phyloP scores from a whole-genome alignment of 2,888 invertebrate genomes.

The Apamea crenata region DNA sequence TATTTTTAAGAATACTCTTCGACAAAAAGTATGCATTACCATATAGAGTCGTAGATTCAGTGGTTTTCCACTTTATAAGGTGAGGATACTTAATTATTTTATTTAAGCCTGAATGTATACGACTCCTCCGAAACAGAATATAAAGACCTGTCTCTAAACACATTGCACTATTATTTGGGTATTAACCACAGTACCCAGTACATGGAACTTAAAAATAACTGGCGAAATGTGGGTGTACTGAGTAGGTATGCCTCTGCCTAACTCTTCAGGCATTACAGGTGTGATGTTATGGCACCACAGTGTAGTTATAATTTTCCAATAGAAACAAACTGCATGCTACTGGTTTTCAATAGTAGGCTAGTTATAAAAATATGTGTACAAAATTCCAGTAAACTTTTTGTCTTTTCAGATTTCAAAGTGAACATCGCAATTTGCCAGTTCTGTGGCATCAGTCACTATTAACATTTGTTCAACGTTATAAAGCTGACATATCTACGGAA shows the following conservation, averaged over 20 bases:
- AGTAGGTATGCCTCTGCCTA: not conserved
- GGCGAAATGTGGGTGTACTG: not conserved
- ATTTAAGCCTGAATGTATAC: not conserved
- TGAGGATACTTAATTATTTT: constrained; percentile 77
- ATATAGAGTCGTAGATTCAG: constrained; percentile 97
- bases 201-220: not conserved
- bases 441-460: constrained; percentile 99
- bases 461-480: constrained; percentile 98
- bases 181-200: not conserved
- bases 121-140: not conserved
- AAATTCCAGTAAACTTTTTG: not conserved
- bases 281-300: not conserved
- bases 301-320: not conserved
- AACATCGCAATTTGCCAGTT: constrained; percentile 96
- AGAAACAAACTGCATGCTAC: too few relatives aligned
- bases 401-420: constrained; percentile 94
- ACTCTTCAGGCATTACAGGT: not conserved
- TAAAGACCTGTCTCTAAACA: not conserved
- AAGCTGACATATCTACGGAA: constrained; percentile 97
- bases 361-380: not conserved
- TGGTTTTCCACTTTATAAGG: constrained; percentile 98
- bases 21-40: constrained; percentile 99
- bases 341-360: not conserved
- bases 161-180: too few relatives aligned
- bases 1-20: constrained; percentile 97